Evolutionary conservation across 1,140 invertebrate genomes (phyloP).

Genomic region (Micrasema longulum): DNA sequence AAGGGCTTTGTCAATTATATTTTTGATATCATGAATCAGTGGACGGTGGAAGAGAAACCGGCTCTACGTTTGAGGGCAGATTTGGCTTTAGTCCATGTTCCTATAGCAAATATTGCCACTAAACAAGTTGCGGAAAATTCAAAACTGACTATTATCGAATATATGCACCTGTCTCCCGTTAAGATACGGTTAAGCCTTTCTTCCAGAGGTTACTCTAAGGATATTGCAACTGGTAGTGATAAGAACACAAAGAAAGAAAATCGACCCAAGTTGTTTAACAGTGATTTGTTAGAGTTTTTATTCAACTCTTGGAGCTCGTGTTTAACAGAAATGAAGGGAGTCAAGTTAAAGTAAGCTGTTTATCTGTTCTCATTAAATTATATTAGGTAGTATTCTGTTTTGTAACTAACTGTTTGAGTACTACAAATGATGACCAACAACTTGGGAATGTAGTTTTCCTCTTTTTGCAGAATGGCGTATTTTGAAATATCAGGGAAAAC

Average conservation of each 20-base stretch:
- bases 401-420: too few relatives aligned
- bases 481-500: constrained; percentile 79
- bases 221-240: constrained; percentile 59
- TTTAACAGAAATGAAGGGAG: constrained; percentile 73
- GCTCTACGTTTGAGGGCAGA: constrained; percentile 69
- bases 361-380: too few relatives aligned
- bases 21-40: constrained; percentile 71
- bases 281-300: constrained; percentile 69
- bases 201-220: constrained; percentile 69
- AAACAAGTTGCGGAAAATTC: constrained; percentile 60
- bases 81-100: constrained; percentile 70
- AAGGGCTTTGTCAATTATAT: constrained; percentile 77
- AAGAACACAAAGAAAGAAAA: constrained; percentile 63
- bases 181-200: constrained; percentile 78
- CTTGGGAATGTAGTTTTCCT: too few relatives aligned
- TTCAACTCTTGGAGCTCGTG: constrained; percentile 73
- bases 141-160: constrained; percentile 71
- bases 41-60: constrained; percentile 68
- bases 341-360: constrained; percentile 71
- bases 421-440: too few relatives aligned
- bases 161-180: constrained; percentile 77
- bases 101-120: constrained; percentile 65
- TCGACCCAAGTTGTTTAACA: constrained; percentile 65
- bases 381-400: too few relatives aligned
- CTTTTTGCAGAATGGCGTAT: constrained; percentile 76